These are phyloP conservation scores for Chouioia cunea DNA, from an alignment of 2,888 invertebrate species.

Conservation along the genomic window DNA sequence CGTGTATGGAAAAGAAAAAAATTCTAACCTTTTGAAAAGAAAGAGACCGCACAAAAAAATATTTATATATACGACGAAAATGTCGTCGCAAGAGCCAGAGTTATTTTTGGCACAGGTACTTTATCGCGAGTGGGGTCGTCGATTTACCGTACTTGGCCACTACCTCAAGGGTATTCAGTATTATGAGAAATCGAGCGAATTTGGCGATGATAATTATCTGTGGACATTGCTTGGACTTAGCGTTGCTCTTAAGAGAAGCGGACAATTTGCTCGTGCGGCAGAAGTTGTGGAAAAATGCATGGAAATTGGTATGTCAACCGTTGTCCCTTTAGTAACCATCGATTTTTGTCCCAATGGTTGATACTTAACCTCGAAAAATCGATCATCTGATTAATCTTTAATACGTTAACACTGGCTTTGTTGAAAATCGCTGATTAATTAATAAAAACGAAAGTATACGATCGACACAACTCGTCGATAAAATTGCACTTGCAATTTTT, in stretches of 20 bases:
- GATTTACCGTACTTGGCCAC: slow-evolving; percentile 49
- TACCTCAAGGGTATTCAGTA: slow-evolving; percentile 52
- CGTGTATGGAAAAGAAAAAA: slow-evolving; percentile 4
- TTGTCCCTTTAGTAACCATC: neutral
- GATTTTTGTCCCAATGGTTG: slow-evolving; percentile 8
- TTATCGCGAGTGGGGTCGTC: slow-evolving; percentile 61
- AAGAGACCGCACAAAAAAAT: slow-evolving; percentile 11
- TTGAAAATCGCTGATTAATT: too few relatives aligned
- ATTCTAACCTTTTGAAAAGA: neutral
- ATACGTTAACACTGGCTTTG: too few relatives aligned
- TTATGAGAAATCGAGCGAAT: slow-evolving; percentile 56
- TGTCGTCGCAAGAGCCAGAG: slow-evolving; percentile 41
- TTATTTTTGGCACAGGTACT: slow-evolving; percentile 52
- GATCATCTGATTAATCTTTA: too few relatives aligned
- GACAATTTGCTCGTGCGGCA: slow-evolving; percentile 55
- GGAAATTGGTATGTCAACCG: slow-evolving; percentile 55
- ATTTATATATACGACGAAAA: slow-evolving; percentile 25
- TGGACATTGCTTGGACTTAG: slow-evolving; percentile 57
- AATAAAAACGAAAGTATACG: too few relatives aligned
- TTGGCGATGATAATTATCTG: slow-evolving; percentile 51
- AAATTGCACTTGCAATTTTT: too few relatives aligned
- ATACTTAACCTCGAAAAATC: neutral
- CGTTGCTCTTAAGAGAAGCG: slow-evolving; percentile 53
- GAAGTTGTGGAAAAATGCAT: slow-evolving; percentile 55
- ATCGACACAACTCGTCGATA: too few relatives aligned